Base-by-base conservation (phyloP, 2,797 vertebrate genomes). In the Ptychadena robeensis region DNA sequence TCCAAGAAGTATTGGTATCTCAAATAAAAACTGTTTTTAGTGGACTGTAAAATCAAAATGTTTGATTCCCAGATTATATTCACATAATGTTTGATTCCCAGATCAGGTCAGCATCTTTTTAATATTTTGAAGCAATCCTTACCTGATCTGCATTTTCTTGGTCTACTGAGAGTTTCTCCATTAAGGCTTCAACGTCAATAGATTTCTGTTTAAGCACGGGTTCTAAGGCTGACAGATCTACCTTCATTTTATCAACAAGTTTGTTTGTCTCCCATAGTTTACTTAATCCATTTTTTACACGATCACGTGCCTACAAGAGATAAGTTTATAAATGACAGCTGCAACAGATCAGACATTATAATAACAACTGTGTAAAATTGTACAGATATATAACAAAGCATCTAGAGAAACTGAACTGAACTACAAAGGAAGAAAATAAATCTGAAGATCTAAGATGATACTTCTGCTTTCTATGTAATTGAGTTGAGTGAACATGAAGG, bases 241-340 rank as follows among this genome's bases (percentile, higher is more conserved):
- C 84, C 89, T 96, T 95, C 95, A 96, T 96, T 87, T 92, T 93
- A 85, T 95, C 96, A 81, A 96, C 95, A 61, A 97, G 87, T 9
- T 87, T 53, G 2, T 96, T 96, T 73, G 95, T 96, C 89, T 96
- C 94, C 85, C 95, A 86, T 38, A 96, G 90, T 85, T 96, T 96
- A 34, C 88, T 93, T 61, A 96, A 91, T 71, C 94, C 95, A 65
- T 96, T 95, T 81, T 95, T 96, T 72, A 96, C 94, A 37, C 95
- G 92, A 76, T 96, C 94, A 63, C 91, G 89, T 84, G 95, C 94
- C 96, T 96, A 78, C 73, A 85, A 30, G 37, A 53, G 15, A 53
- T 22, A 2, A 86, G 15, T 87, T 32, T 18, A 32, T 31, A 10
- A 14, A 14, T 30, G 25, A n/a, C 25, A 27, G 3, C 28, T 64